Evolutionary conservation across 1,140 invertebrate species (phyloP), one percentile per base, ranked within the genome.

Genomic region (Sycobia sp.): DNA sequence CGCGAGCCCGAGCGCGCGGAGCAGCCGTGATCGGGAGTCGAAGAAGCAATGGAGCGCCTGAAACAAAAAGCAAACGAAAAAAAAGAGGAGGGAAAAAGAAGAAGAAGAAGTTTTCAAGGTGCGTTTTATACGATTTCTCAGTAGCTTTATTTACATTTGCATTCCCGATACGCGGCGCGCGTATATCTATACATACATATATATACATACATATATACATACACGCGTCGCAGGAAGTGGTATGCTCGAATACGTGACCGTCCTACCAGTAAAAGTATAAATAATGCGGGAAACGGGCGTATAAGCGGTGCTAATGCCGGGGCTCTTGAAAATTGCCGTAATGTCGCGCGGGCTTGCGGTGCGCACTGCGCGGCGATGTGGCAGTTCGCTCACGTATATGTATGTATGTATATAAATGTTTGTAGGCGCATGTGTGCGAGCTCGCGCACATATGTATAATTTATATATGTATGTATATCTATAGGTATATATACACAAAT

Each of bases 241-340:
- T 73, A 69, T 70, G 69, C 71, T 68, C 69, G 71, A 73, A 76
- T n/a, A n/a, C 75, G 75, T 75, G 75, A 76, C 70, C 71, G 71
- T 71, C 70, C 68, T 71, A 63, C 69, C 53, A 56, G 53, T 50
- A 63, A 55, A 56, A 63, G 61, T 49, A 72, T 69, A 76, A 73
- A 73, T 69, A 74, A 72, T 69, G 69, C 66, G 69, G 62, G 62
- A 70, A 68, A 67, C 57, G 46, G 57, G 32, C 43, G 4, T 34
- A 36, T 23, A 14, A 44, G 13, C 55, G 3, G 22, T 39, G 29
- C 29, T n/a, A n/a, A 4, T 3, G 2, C 25, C 27, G 46, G 20
- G 29, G 9, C 46, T 29, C 47, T 50, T 23, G 47, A 60, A 51
- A 51, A 51, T 43, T 50, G 46, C 47, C 36, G 32, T 53, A 38